phyloP scores from a whole-genome alignment of 2,113 vertebrate species.

The Oxyruncus cristatus region DNA sequence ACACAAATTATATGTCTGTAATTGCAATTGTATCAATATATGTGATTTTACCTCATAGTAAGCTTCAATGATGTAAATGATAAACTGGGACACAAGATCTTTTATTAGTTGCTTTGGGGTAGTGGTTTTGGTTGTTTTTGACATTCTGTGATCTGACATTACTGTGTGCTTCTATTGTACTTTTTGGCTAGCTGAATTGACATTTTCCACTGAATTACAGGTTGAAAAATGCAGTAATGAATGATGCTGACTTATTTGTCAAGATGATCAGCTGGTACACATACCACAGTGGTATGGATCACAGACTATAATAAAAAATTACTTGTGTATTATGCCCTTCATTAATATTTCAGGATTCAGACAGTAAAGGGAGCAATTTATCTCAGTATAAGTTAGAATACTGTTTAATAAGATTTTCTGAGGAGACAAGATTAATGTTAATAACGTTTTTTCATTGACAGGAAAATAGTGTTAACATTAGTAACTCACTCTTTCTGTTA shows the following conservation, averaged over 20 bases:
- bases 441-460: slow-evolving; percentile 34
- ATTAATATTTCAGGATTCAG: slow-evolving; percentile 54
- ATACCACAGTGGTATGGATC: background rate
- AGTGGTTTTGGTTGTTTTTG: background rate
- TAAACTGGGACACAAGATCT: background rate
- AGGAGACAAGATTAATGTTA: slow-evolving; percentile 48
- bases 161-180: background rate
- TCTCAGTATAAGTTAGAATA: slow-evolving; percentile 2
- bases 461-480: slow-evolving; percentile 1
- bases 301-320: background rate
- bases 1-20: background rate
- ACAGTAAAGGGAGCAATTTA: slow-evolving; percentile 21
- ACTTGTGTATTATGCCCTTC: slow-evolving; percentile 12
- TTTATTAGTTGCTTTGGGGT: background rate
- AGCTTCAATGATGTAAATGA: background rate
- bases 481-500: background rate
- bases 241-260: background rate
- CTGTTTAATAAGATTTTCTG: slow-evolving; percentile 22
- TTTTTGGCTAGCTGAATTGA: background rate
- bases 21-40: background rate
- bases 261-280: background rate
- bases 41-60: background rate
- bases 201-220: background rate
- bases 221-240: background rate
- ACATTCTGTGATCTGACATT: background rate